A percentile compares a stretch with the other conserved stretches of the same genome.
Conservation (phyloP, 2,888 invertebrate species). For the Latheticus oryzae region DNA sequence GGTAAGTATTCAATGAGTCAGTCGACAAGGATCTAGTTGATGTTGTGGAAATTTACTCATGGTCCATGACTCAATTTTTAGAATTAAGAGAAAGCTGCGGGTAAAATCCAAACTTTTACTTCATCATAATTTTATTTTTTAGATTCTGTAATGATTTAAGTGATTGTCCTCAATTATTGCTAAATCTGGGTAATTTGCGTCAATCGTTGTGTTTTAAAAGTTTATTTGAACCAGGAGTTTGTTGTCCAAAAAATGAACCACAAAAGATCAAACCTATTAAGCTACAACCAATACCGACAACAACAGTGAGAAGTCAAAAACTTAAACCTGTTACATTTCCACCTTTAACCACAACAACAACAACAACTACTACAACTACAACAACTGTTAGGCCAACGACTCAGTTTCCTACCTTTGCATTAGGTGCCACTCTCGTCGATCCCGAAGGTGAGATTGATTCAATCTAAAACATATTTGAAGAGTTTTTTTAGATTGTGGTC, state of each 20-base stretch:
- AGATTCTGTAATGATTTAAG: slow-evolving; percentile 85
- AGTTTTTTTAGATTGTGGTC: slow-evolving; percentile 78
- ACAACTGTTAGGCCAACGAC: no score
- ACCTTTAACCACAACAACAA: slow-evolving; percentile 55
- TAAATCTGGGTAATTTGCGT: slow-evolving; percentile 83
- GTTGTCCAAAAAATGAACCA: slow-evolving; percentile 80
- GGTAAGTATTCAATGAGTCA: slow-evolving; percentile 62
- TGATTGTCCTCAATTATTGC: slow-evolving; percentile 85
- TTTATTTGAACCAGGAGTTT: slow-evolving; percentile 91
- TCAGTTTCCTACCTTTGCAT: slow-evolving; percentile 39
- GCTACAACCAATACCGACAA: slow-evolving; percentile 34
- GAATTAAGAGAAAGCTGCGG: slow-evolving; percentile 25
- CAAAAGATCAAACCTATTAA: slow-evolving; percentile 58
- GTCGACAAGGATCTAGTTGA: slow-evolving; percentile 3
- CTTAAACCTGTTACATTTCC: slow-evolving; percentile 52
- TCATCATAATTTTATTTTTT: slow-evolving; percentile 43
- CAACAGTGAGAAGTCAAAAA: slow-evolving; percentile 25
- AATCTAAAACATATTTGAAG: neutral
- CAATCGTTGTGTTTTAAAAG: slow-evolving; percentile 93
- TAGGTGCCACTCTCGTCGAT: slow-evolving; percentile 66
- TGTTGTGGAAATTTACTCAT: slow-evolving; percentile 22
- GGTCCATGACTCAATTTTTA: slow-evolving; percentile 23
- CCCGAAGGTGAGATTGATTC: slow-evolving; percentile 65
- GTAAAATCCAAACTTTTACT: slow-evolving; percentile 25
- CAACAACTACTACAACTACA: no score